These are phyloP conservation scores for Cephalopachus bancanus DNA, from an alignment of 2,797 vertebrate genomes.

Conservation along the genomic window DNA sequence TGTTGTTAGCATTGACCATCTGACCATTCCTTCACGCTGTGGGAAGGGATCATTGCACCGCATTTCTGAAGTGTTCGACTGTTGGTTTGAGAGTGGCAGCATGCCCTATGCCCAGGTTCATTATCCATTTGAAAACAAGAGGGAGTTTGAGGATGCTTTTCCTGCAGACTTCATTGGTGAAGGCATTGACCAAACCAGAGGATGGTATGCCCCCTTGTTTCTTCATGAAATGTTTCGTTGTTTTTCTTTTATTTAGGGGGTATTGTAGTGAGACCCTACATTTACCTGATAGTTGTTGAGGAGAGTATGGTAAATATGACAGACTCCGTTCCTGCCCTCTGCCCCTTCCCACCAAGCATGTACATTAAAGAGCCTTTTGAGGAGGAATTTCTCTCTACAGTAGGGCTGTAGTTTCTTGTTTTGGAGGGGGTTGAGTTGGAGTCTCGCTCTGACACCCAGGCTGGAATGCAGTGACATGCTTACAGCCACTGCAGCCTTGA, in stretches of 20 bases:
- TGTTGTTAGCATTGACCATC: constrained; percentile 91
- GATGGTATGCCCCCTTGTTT: constrained; percentile 92
- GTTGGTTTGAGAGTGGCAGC: constrained; percentile 99
- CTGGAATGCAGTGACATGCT: too few relatives aligned
- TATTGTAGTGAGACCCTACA: neutral
- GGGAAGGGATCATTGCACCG: constrained; percentile 94
- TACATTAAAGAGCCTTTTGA: neutral
- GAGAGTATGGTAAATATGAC: neutral
- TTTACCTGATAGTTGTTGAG: neutral
- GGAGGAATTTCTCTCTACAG: neutral
- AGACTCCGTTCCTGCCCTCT: neutral
- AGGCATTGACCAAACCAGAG: constrained; percentile 99
- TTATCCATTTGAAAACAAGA: constrained; percentile 96
- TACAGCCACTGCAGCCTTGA: too few relatives aligned
- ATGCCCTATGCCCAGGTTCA: constrained; percentile 99
- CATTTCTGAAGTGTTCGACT: constrained; percentile 97
- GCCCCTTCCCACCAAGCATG: neutral
- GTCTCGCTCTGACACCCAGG: too few relatives aligned
- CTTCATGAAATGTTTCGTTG: neutral
- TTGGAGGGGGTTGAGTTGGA: too few relatives aligned
- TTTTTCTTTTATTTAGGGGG: neutral
- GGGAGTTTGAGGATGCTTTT: constrained; percentile 96
- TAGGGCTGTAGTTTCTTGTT: neutral
- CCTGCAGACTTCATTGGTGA: constrained; percentile 99
- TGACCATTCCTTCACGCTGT: constrained; percentile 93